phyloP scores from a whole-genome alignment of 2,797 vertebrate species.

The Chanos chanos region DNA sequence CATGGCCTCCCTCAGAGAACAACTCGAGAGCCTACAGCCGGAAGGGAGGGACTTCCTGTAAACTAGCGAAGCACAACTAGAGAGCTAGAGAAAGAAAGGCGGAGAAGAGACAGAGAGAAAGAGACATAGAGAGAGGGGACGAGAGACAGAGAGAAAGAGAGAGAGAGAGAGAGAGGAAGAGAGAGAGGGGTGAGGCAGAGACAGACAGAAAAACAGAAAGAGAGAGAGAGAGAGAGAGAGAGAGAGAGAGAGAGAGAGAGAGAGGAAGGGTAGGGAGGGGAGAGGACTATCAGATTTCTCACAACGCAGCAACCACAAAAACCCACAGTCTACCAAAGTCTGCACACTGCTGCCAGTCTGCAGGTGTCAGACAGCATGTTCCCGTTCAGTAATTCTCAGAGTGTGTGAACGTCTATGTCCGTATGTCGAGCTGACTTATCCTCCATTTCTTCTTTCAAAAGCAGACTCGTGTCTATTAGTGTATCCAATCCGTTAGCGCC shows the following conservation, averaged over 20 bases:
- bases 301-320: conserved; percentile 28
- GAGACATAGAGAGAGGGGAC: no score
- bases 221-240: not conserved
- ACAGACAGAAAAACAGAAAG: not conserved
- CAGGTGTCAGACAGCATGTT: conserved; percentile 60
- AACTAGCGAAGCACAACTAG: conserved; percentile 34
- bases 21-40: conserved; percentile 39
- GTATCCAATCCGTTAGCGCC: no score
- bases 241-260: not conserved
- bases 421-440: not conserved
- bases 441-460: no score
- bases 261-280: not conserved
- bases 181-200: not conserved
- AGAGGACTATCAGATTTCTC: conserved; percentile 9
- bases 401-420: not conserved
- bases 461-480: no score
- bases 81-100: conserved; percentile 1
- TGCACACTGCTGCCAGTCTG: conserved; percentile 24
- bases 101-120: no score
- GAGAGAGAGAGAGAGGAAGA: not conserved
- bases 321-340: conserved; percentile 25
- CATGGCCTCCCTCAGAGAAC: conserved; percentile 57
- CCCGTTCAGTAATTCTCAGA: not conserved
- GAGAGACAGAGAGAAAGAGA: no score
- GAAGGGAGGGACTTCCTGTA: conserved; percentile 63